These are phyloP conservation scores for Theropithecus gelada DNA, from an alignment of 2,113 vertebrate species.

Conservation along the genomic window DNA sequence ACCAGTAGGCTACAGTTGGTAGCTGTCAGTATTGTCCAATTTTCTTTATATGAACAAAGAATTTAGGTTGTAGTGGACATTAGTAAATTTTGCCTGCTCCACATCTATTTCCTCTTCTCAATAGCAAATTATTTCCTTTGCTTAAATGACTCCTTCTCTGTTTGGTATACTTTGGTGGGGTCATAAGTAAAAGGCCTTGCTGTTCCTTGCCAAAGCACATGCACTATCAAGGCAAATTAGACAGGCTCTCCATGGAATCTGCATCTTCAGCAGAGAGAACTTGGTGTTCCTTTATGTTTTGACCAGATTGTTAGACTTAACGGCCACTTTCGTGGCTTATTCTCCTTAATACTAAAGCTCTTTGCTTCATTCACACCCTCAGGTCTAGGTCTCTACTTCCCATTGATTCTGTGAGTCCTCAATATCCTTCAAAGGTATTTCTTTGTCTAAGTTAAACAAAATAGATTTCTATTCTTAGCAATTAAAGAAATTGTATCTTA, in stretches of 20 bases:
- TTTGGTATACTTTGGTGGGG: not conserved
- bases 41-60: not conserved
- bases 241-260: not conserved
- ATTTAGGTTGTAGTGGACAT: not conserved
- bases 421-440: not conserved
- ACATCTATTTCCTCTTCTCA: constrained; percentile 6
- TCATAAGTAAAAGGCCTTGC: not conserved
- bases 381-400: not conserved
- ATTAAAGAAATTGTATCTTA: constrained; percentile 25
- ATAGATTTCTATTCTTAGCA: constrained; percentile 39
- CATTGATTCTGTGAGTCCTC: not conserved
- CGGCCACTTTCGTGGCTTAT: not conserved
- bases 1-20: not conserved
- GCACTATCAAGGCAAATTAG: not conserved
- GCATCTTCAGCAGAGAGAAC: not conserved
- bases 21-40: not conserved
- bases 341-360: not conserved
- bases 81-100: not conserved
- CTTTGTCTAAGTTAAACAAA: not conserved
- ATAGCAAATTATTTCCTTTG: not conserved
- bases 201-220: not conserved
- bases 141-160: not conserved
- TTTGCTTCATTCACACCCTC: not conserved
- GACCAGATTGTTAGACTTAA: not conserved
- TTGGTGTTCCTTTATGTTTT: not conserved